phyloP scores from a whole-genome alignment of 2,797 vertebrate species.

The Malacoctenus gilli region DNA sequence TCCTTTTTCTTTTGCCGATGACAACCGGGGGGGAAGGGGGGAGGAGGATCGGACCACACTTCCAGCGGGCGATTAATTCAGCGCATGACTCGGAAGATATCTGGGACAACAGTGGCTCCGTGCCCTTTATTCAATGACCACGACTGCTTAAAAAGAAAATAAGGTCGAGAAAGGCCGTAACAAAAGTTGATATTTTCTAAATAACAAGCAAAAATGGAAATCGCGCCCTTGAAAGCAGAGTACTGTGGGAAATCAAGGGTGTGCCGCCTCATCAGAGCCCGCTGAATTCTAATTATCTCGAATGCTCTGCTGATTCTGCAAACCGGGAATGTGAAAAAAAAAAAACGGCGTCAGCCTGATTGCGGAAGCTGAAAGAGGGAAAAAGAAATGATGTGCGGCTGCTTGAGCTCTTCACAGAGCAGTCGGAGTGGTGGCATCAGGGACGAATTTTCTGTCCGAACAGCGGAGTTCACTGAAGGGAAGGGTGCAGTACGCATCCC shows the following conservation, averaged over 20 bases:
- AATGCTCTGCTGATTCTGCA: slow-evolving; percentile 73
- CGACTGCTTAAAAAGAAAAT: slow-evolving; percentile 63
- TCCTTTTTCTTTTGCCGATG: slow-evolving; percentile 43
- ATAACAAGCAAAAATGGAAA: slow-evolving; percentile 70
- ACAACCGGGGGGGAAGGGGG: too few relatives aligned
- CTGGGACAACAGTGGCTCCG: slow-evolving; percentile 41
- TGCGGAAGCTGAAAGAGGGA: too few relatives aligned
- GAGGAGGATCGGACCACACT: slow-evolving; percentile 39
- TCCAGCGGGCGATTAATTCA: slow-evolving; percentile 60
- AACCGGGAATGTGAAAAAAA: slow-evolving; percentile 66
- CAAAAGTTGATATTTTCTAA: slow-evolving; percentile 66
- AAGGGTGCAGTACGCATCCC: too few relatives aligned
- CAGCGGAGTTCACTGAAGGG: too few relatives aligned
- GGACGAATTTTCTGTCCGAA: too few relatives aligned
- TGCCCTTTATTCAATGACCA: slow-evolving; percentile 65
- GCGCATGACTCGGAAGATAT: slow-evolving; percentile 47
- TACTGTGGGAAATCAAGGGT: slow-evolving; percentile 67
- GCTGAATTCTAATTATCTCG: slow-evolving; percentile 72
- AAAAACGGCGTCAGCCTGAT: slow-evolving; percentile 45
- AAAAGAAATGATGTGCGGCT: slow-evolving; percentile 36
- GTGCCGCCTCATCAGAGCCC: slow-evolving; percentile 65
- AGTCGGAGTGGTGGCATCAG: slow-evolving; percentile 37
- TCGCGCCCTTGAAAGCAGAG: slow-evolving; percentile 70
- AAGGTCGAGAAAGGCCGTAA: slow-evolving; percentile 69
- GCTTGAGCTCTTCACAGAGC: slow-evolving; percentile 38